phyloP scores from a whole-genome alignment of 92 coral and sea anemone genomes.

The Zoanthus sansibaricus region DNA sequence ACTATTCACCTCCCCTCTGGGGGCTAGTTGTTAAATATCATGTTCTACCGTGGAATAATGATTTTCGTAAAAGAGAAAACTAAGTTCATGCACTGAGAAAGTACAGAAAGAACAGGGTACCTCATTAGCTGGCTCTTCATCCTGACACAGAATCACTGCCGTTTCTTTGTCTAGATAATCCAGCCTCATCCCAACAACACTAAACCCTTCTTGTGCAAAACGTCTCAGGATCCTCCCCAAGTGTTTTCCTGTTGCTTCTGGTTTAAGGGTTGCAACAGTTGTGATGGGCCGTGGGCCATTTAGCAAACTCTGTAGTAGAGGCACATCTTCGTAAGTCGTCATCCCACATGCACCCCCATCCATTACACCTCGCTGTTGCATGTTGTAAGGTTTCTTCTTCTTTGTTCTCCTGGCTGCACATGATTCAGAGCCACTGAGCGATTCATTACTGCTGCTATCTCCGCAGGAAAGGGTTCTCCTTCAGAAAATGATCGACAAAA shows the following conservation, averaged over 20 bases:
- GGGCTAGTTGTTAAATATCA: too few relatives aligned
- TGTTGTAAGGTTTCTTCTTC: neutral
- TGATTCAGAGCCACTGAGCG: constrained; percentile 26
- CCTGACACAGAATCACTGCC: constrained; percentile 61
- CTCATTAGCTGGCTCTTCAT: constrained; percentile 42
- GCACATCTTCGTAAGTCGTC: constrained; percentile 54
- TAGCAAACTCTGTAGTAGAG: constrained; percentile 78
- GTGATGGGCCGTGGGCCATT: constrained; percentile 86
- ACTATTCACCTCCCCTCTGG: too few relatives aligned
- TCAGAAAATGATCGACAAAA: neutral
- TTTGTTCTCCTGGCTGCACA: neutral
- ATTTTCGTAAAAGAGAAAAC: too few relatives aligned
- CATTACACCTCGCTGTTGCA: constrained; percentile 18
- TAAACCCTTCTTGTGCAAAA: constrained; percentile 84
- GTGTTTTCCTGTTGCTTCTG: constrained; percentile 81
- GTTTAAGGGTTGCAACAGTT: constrained; percentile 89
- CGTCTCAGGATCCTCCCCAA: constrained; percentile 86
- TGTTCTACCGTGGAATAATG: too few relatives aligned
- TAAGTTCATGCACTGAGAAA: neutral
- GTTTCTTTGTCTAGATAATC: constrained; percentile 60
- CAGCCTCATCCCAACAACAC: constrained; percentile 79
- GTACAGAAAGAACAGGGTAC: constrained; percentile 16
- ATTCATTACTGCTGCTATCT: constrained; percentile 57
- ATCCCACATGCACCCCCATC: constrained; percentile 46
- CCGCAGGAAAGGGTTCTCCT: constrained; percentile 37